phyloP scores from a whole-genome alignment of 2,888 invertebrate species.

The Chrysolina americana region DNA sequence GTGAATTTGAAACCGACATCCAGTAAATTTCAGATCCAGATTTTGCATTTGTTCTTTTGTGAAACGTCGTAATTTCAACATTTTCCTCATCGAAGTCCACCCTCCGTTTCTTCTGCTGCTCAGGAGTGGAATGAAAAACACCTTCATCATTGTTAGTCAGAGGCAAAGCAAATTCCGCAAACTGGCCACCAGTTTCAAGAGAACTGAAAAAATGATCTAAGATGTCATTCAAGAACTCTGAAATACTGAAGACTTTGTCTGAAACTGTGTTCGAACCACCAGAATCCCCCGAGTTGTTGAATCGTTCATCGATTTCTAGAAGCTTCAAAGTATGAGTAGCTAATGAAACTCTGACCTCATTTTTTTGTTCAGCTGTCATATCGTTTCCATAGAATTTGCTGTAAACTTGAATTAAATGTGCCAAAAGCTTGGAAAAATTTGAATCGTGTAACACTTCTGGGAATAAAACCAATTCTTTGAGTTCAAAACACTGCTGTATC shows the following conservation, averaged over 20 bases:
- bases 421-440: slow-evolving; percentile 59
- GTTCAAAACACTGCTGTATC: slow-evolving; percentile 62
- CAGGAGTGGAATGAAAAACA: slow-evolving; percentile 54
- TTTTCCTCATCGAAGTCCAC: slow-evolving; percentile 23
- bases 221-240: slow-evolving; percentile 65
- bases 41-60: slow-evolving; percentile 55
- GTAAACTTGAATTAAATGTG: slow-evolving; percentile 56
- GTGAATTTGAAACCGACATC: slow-evolving; percentile 61
- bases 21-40: slow-evolving; percentile 64
- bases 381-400: slow-evolving; percentile 55
- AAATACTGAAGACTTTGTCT: slow-evolving; percentile 63
- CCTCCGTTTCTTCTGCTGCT: slow-evolving; percentile 22
- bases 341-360: slow-evolving; percentile 56
- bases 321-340: slow-evolving; percentile 55
- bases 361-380: slow-evolving; percentile 59
- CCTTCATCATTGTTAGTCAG: slow-evolving; percentile 38
- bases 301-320: slow-evolving; percentile 56
- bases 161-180: slow-evolving; percentile 46
- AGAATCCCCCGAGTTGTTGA: slow-evolving; percentile 48
- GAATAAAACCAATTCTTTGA: slow-evolving; percentile 63
- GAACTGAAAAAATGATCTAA: slow-evolving; percentile 63
- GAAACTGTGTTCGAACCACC: slow-evolving; percentile 54
- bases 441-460: slow-evolving; percentile 63
- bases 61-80: slow-evolving; percentile 57
- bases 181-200: slow-evolving; percentile 41